Evolutionary conservation across 2,888 invertebrate genomes (phyloP), one percentile per base, ranked within the genome.

Genomic region (Helicoverpa assulta): DNA sequence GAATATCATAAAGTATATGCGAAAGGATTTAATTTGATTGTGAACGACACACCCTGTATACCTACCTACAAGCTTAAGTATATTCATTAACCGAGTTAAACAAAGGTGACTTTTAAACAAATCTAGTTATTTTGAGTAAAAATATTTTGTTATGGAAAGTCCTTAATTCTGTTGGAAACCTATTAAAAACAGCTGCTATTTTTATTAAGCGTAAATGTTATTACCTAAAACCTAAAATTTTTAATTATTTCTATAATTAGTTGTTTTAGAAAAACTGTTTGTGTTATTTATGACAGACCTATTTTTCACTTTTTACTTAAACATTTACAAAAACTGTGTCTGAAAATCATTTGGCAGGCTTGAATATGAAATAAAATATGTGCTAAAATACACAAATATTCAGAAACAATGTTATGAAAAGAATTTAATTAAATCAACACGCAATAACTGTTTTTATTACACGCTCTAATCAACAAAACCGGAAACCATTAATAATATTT

Each of bases 381-480:
- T 18, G 6, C n/a, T 5, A 65, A 12, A 43, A 19, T 14, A 73
- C 56, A 56, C 29, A 14, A 3, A 37, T 37, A 40, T 4, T 12
- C 4, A 40, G 5, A 40, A 40, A 40, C 16, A 16, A 54, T 54
- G 50, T 12, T 58, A 54, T 56, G 29, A 6, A 63, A 77, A 63
- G 16, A 47, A 47, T 16, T 8, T 53, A 57, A 57, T 21, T 60
- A 14, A 43, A 53, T 29, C 59, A n/a, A 61, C 54, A 52, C n/a
- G 58, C 33, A 51, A 55, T 55, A 37, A 52, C 37, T 51, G n/a
- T n/a, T 69, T 73, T 72, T 40, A 59, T 77, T 63, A 55, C 26
- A 21, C 18, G 19, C 12, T 52, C 51, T 51, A 60, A 52, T 63
- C 55, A 54, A 2, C 5, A 26, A 37, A 57, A 60, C n/a, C 43